Conservation (phyloP, 92 coral and sea anemone species). For the Parazoanthus darwini region DNA sequence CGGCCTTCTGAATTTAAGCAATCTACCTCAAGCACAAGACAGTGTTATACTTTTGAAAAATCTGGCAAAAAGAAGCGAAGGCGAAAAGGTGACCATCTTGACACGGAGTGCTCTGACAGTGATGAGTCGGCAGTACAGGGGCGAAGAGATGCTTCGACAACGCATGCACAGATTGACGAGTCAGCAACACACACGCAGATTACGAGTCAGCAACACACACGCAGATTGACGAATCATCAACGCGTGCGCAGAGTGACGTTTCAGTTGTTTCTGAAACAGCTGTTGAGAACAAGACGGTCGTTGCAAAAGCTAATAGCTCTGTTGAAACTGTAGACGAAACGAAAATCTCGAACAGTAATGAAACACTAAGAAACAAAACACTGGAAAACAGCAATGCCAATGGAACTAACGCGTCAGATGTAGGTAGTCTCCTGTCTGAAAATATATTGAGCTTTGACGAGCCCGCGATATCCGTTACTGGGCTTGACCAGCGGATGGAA, state of each 20-base stretch:
- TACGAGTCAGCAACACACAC: neutral
- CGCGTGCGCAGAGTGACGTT: neutral
- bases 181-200: neutral
- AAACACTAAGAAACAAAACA: neutral
- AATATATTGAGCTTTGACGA: neutral
- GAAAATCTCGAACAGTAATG: neutral
- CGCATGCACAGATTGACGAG: neutral
- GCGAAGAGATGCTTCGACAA: neutral
- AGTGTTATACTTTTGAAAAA: neutral
- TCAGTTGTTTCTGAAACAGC: neutral
- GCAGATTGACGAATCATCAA: neutral
- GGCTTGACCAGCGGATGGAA: neutral
- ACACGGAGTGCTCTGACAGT: constrained; percentile 9
- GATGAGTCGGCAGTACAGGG: too few relatives aligned
- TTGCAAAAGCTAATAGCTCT: neutral
- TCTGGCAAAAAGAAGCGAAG: neutral
- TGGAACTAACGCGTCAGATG: neutral
- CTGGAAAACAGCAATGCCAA: neutral
- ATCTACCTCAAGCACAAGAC: neutral
- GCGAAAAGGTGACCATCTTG: constrained; percentile 25
- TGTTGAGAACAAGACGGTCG: neutral
- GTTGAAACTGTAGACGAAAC: neutral
- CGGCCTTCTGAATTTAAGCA: constrained; percentile 32
- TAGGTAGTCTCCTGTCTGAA: neutral
- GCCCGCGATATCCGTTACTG: neutral